Conservation (phyloP, 2,113 vertebrate species). For the Theristicus caerulescens region DNA sequence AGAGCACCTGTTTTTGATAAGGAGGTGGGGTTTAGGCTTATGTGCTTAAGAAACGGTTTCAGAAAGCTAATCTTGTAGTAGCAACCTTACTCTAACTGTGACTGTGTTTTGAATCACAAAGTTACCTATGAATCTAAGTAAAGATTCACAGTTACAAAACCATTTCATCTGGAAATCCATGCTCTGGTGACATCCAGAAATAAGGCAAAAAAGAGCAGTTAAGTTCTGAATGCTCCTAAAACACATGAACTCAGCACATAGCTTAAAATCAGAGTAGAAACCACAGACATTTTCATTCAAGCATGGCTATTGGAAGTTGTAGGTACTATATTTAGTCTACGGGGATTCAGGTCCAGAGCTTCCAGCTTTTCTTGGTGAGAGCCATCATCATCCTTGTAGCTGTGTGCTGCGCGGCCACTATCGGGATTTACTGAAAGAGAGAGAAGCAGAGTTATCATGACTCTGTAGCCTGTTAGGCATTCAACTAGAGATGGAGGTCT, state of each 20-base stretch:
- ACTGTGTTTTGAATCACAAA: not conserved
- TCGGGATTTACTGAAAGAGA: not conserved
- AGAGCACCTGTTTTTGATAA: not conserved
- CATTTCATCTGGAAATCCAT: not conserved
- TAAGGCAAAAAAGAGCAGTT: not conserved
- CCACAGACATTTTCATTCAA: not conserved
- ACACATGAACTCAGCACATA: not conserved
- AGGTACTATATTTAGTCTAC: not conserved
- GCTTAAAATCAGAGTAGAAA: not conserved
- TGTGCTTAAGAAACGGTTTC: not conserved
- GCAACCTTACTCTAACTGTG: not conserved
- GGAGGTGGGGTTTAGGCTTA: not conserved
- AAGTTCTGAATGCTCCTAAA: not conserved
- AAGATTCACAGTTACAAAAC: not conserved
- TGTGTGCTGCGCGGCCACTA: not conserved
- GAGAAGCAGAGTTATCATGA: not conserved
- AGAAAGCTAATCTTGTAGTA: not conserved
- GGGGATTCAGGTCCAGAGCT: not conserved
- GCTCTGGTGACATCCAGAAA: not conserved
- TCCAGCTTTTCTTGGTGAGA: not conserved
- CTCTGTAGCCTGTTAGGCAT: not conserved
- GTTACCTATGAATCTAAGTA: not conserved
- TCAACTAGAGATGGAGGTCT: not conserved
- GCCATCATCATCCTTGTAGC: not conserved
- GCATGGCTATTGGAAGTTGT: not conserved